Evolutionary conservation across 2,888 invertebrate species (phyloP).

Genomic region (Tortrix viridana): DNA sequence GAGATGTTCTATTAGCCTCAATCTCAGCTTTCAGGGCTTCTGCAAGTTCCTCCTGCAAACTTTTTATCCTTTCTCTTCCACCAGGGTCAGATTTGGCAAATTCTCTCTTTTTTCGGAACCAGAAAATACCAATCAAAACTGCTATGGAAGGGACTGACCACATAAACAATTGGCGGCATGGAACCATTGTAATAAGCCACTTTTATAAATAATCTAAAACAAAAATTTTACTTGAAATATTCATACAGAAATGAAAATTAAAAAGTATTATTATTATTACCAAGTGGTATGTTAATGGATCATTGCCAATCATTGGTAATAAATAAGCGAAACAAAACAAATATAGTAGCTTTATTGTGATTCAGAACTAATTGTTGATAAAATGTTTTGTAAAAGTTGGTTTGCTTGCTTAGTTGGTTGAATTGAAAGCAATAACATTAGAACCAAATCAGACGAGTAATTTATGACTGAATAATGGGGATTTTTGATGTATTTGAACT

Average conservation of each 20-base stretch:
- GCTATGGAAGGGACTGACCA: constrained; percentile 92
- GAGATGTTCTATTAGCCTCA: constrained; percentile 70
- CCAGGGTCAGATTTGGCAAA: constrained; percentile 90
- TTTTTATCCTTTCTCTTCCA: constrained; percentile 83
- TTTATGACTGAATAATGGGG: too few species aligned
- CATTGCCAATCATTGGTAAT: too few species aligned
- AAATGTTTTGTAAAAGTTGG: too few species aligned
- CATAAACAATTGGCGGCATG: constrained; percentile 90
- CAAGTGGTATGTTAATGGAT: neutral
- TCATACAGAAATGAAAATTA: too few species aligned
- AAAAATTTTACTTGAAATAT: constrained; percentile 50
- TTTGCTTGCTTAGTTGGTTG: too few species aligned
- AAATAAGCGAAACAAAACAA: neutral
- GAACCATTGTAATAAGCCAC: constrained; percentile 91
- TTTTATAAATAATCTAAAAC: constrained; percentile 84
- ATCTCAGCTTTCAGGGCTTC: constrained; percentile 73
- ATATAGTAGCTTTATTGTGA: neutral
- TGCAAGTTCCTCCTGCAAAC: constrained; percentile 76
- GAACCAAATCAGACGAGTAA: too few species aligned
- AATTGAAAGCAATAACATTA: too few species aligned
- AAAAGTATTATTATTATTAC: neutral
- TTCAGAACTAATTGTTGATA: neutral
- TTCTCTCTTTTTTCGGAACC: constrained; percentile 92
- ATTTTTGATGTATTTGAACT: too few species aligned
- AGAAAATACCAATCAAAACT: constrained; percentile 90